Evolutionary conservation across 2,797 vertebrate species (phyloP).

Genomic region (Oryzias sinensis): DNA sequence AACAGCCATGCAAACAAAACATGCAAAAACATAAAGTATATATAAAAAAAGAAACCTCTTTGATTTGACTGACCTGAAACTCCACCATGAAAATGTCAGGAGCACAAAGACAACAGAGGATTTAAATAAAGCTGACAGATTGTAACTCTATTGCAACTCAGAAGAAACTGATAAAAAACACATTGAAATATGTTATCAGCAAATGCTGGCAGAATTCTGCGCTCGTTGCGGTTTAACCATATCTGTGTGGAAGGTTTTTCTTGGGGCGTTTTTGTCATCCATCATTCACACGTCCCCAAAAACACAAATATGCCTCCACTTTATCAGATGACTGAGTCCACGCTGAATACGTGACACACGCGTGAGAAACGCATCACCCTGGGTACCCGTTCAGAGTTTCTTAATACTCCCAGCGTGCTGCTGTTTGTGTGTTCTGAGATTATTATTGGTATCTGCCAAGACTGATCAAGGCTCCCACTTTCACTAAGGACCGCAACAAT

Average conservation of each 20-base stretch:
- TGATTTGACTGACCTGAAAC: no score
- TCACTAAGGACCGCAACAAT: background rate
- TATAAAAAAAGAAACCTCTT: no score
- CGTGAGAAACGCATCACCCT: slow-evolving; percentile 7
- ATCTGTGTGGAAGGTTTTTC: slow-evolving; percentile 4
- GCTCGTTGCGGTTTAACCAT: slow-evolving; percentile 12
- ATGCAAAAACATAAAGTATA: no score
- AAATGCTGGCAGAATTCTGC: background rate
- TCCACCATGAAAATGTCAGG: no score
- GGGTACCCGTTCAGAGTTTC: background rate
- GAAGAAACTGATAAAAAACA: background rate
- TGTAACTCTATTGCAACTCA: slow-evolving; percentile 4
- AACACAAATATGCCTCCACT: slow-evolving; percentile 13
- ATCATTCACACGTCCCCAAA: slow-evolving; percentile 9
- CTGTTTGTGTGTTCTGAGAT: slow-evolving; percentile 12
- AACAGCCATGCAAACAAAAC: slow-evolving; percentile 13
- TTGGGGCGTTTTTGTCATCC: slow-evolving; percentile 9
- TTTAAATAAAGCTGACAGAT: no score
- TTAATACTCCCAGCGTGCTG: background rate
- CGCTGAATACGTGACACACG: slow-evolving; percentile 3
- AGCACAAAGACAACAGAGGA: no score
- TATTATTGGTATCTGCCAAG: slow-evolving; percentile 3
- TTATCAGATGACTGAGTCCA: slow-evolving; percentile 14
- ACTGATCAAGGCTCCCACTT: background rate
- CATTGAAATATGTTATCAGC: background rate